phyloP scores from a whole-genome alignment of 2,113 vertebrate genomes.

The Mirounga angustirostris region DNA sequence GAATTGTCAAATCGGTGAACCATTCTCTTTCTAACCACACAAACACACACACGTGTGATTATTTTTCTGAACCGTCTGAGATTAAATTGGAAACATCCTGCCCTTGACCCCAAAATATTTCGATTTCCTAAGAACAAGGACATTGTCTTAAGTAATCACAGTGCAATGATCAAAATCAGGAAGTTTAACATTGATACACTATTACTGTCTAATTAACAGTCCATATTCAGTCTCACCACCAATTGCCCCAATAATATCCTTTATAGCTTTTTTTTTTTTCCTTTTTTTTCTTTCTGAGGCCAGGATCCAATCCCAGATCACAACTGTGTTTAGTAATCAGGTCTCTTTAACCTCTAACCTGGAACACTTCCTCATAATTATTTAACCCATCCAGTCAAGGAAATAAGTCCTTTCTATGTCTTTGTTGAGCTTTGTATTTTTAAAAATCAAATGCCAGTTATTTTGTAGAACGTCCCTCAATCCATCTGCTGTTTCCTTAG shows the following conservation, averaged over 20 bases:
- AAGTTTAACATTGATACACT: background rate
- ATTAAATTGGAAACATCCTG: background rate
- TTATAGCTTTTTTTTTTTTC: background rate
- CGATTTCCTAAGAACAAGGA: background rate
- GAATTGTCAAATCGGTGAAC: background rate
- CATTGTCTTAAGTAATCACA: background rate
- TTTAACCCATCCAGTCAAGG: background rate
- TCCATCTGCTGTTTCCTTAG: background rate
- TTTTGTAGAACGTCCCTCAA: background rate
- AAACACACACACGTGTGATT: background rate
- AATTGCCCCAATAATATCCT: background rate
- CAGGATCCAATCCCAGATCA: background rate
- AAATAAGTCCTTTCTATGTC: background rate
- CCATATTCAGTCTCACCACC: background rate
- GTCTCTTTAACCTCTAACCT: background rate
- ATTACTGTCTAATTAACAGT: background rate
- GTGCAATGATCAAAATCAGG: background rate
- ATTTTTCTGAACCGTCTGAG: conserved; percentile 44
- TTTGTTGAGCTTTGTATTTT: conserved; percentile 51
- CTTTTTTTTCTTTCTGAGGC: background rate
- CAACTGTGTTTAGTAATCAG: background rate
- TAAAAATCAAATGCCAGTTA: conserved; percentile 10
- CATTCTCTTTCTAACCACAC: background rate
- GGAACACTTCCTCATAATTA: background rate
- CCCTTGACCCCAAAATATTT: conserved; percentile 3